Evolutionary conservation across 2,113 vertebrate genomes (phyloP).

Genomic region (Daphoenositta chrysoptera): DNA sequence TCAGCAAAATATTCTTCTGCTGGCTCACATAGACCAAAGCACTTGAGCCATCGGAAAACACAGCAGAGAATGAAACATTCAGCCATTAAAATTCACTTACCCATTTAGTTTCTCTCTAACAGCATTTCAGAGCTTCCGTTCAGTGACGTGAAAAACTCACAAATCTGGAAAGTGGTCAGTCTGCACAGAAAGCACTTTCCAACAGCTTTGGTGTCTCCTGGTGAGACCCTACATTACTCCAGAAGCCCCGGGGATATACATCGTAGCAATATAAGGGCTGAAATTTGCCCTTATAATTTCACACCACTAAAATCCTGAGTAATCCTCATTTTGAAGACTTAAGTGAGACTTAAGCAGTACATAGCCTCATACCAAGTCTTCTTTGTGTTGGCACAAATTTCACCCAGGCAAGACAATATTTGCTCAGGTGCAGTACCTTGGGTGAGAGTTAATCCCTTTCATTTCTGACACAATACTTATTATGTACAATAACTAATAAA

Average conservation of each 20-base stretch:
- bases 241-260: background rate
- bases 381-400: slow-evolving; percentile 59
- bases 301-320: background rate
- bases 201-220: background rate
- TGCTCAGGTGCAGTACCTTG: slow-evolving; percentile 67
- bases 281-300: background rate
- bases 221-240: background rate
- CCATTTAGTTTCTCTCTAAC: background rate
- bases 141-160: background rate
- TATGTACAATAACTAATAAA: slow-evolving; percentile 62
- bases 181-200: background rate
- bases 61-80: background rate
- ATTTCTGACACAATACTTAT: slow-evolving; percentile 67
- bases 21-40: background rate
- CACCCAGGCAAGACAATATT: slow-evolving; percentile 67
- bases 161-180: background rate
- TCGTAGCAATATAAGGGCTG: background rate
- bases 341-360: slow-evolving; percentile 42
- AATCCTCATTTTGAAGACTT: slow-evolving; percentile 20
- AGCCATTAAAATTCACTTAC: background rate
- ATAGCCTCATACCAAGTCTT: slow-evolving; percentile 38
- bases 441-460: slow-evolving; percentile 66
- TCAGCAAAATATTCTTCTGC: background rate
- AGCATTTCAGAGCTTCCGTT: background rate
- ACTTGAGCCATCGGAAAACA: background rate